Evolutionary conservation across 2,113 vertebrate genomes (phyloP), one percentile per base, ranked within the genome.

Genomic region (Callorhinus ursinus): DNA sequence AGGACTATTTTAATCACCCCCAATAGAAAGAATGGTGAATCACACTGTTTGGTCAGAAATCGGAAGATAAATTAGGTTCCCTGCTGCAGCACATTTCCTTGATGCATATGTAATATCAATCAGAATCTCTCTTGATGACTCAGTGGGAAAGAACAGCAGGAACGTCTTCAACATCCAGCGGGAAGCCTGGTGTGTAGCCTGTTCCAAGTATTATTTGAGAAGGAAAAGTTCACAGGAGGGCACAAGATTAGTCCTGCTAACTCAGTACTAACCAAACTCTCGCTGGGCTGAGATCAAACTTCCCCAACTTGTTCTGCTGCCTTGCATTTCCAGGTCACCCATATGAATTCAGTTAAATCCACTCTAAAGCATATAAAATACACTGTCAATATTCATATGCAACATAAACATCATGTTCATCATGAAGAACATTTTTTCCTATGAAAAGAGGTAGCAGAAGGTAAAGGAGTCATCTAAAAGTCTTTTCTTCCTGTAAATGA

Each of bases 41-140:
- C 79, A 71, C 14, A 65, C 3, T 94, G 46, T 91, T 94, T 86
- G 93, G 83, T 95, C 95, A 95, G 59, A 98, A 97, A 97, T 97
- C 49, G 74, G 79, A 87, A 90, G 67, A 87, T 76, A 83, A 97
- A 96, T 96, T 71, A 71, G 28, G 46, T 84, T 84, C 7, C 67
- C 77, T 33, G 26, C 83, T 89, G 69, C 10, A 81, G 57, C 84
- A 81, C 80, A 51, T 93, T 92, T 90, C 51, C 81, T 49, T 80
- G 69, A 90, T 98, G 96, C 96, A 97, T 95, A 96, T 93, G 92
- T 89, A 90, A 61, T 90, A 97, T 92, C 94, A 96, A 95, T 97
- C 97, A 96, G 91, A 94, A 92, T 90, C 22, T 63, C 61, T 95
- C 89, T 65, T 97, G 97, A 97, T 96, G 87, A 95, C 92, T 93